Evolutionary conservation across 2,888 invertebrate species (phyloP).

Genomic region (Nipponacmea schrenckii): DNA sequence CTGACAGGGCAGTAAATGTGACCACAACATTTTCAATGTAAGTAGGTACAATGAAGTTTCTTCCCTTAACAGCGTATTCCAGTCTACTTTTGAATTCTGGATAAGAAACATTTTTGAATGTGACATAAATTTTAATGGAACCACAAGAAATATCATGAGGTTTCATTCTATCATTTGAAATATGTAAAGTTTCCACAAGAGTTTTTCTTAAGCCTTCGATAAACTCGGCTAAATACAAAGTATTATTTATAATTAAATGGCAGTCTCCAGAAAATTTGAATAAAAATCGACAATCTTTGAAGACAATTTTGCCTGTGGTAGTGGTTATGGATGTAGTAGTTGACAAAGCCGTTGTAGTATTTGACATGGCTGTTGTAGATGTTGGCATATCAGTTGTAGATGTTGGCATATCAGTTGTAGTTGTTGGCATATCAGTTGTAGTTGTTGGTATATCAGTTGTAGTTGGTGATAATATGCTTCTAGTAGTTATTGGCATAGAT

Average conservation of each 20-base stretch:
- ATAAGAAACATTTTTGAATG: slow-evolving; percentile 23
- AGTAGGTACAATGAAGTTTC: slow-evolving; percentile 29
- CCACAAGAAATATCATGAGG: slow-evolving; percentile 33
- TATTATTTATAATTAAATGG: slow-evolving; percentile 24
- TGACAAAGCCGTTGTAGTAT: too few species aligned
- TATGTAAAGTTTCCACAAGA: slow-evolving; percentile 24
- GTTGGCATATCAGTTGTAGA: neutral
- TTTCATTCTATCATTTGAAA: slow-evolving; percentile 24
- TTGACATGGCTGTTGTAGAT: neutral
- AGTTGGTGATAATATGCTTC: too few species aligned
- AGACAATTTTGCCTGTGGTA: neutral
- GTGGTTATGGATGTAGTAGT: neutral
- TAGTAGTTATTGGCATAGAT: too few species aligned
- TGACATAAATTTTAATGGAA: slow-evolving; percentile 23
- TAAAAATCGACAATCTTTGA: slow-evolving; percentile 21
- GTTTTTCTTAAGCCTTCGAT: slow-evolving; percentile 32
- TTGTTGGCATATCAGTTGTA: neutral
- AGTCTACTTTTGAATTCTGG: slow-evolving; percentile 15
- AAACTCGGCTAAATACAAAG: slow-evolving; percentile 32
- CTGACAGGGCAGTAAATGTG: slow-evolving; percentile 24
- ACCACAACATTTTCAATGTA: slow-evolving; percentile 29
- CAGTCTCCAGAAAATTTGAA: slow-evolving; percentile 29
- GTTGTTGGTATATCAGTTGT: neutral
- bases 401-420: neutral
- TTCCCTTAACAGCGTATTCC: neutral